Evolutionary conservation across 2,888 invertebrate species (phyloP), one percentile per base, ranked within the genome.

Genomic region (Ephialtes manifestator): DNA sequence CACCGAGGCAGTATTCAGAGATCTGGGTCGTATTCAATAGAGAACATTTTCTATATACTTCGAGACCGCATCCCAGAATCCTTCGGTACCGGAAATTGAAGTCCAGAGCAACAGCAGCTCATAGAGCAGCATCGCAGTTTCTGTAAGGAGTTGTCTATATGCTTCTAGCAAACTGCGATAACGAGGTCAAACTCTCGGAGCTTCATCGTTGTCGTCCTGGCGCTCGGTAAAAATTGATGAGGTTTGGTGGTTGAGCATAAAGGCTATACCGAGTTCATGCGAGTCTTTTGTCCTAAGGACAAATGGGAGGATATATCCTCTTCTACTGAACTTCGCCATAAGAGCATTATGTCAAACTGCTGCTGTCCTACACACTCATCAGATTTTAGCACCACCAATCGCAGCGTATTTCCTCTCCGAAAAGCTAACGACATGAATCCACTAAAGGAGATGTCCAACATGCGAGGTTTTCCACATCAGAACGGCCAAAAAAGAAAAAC

Each of bases 151-250:
- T 11, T 65, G 35, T 18, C 4, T 51, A 43, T 83, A 53, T 63
- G 60, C 46, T 46, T 74, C 39, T 31, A 68, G 68, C 74, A 71
- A 80, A 80, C 63, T 28, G 15, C 65, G 71, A 76, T 83, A 83
- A 83, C 83, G 79, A 83, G 83, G 83, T 83, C 83, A 80, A 80
- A 80, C 79, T 79, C 63, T n/a, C 53, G 70, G 20, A 75, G 68
- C 68, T 68, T 53, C 43, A 28, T 70, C 67, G 43, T 39, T 68
- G 20, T 18, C 20, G 20, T 18, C 20, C 39, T 43, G 39, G 13
- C 13, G 15, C 24, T 55, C 20, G 46, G 70, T 80, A 75, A 75
- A 80, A 83, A 83, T 80, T 28, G 75, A 83, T 79, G 78, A 79
- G 78, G 46, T 60, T 67, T 31, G 35, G 18, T 43, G 58, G 51